A percentile compares a stretch with the other conserved stretches of the same genome.
These are phyloP conservation scores for Dryas iulia DNA, from an alignment of 1,140 invertebrate genomes.

Conservation along the genomic window DNA sequence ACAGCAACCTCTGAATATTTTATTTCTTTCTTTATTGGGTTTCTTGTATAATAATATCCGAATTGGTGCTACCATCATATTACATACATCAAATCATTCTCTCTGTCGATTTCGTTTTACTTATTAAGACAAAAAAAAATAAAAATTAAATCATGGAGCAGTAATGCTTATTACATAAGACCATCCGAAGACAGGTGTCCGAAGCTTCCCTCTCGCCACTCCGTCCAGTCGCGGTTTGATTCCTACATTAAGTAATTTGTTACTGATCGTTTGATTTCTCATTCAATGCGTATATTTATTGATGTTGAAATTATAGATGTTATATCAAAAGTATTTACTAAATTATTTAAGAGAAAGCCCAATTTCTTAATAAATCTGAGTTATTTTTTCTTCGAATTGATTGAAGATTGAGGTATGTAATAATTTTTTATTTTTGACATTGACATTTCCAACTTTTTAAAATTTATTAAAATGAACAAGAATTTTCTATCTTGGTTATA, in stretches of 20 bases:
- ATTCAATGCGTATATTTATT: not conserved
- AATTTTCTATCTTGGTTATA: too few species aligned
- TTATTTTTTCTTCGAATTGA: not conserved
- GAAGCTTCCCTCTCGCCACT: constrained; percentile 5
- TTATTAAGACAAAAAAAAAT: too few species aligned
- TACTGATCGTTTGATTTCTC: not conserved
- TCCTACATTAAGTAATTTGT: constrained; percentile 7
- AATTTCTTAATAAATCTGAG: not conserved
- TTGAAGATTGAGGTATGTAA: not conserved
- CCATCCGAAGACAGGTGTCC: constrained; percentile 9
- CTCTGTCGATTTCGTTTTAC: too few species aligned
- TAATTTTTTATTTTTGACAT: not conserved
- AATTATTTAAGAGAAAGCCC: not conserved
- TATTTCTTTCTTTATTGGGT: too few species aligned
- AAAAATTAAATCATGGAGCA: not conserved
- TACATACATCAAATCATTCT: too few species aligned
- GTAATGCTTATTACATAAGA: not conserved
- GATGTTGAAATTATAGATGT: not conserved
- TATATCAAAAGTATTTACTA: not conserved
- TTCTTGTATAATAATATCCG: too few species aligned
- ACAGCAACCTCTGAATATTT: too few species aligned
- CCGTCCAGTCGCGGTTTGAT: constrained; percentile 9
- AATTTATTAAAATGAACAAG: too few species aligned
- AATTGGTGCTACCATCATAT: too few species aligned
- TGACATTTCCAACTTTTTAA: too few species aligned